phyloP scores from a whole-genome alignment of 2,113 vertebrate species.

The Otolemur garnettii region DNA sequence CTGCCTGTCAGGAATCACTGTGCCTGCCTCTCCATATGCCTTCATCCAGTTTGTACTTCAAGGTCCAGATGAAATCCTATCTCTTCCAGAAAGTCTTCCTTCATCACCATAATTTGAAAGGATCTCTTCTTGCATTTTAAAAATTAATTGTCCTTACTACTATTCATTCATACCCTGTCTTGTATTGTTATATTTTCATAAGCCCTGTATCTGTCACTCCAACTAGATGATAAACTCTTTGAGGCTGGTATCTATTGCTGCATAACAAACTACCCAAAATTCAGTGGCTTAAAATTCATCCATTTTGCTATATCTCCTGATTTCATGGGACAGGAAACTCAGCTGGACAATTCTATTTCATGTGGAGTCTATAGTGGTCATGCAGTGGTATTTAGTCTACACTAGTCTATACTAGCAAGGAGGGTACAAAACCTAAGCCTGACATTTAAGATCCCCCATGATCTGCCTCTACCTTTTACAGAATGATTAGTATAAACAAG shows the following conservation, averaged over 20 bases:
- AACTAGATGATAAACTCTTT: not conserved
- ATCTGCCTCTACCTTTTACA: not conserved
- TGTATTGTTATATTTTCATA: not conserved
- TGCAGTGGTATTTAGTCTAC: not conserved
- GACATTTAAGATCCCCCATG: not conserved
- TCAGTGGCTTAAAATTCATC: constrained; percentile 21
- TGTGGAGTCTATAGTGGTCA: not conserved
- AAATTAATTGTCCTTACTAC: not conserved
- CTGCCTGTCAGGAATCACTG: not conserved
- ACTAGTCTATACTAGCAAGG: too few species aligned
- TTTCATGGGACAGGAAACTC: not conserved
- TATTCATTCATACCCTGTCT: not conserved
- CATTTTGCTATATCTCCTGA: not conserved
- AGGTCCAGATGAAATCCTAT: not conserved
- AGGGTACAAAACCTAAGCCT: not conserved
- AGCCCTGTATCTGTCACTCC: not conserved
- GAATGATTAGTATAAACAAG: not conserved
- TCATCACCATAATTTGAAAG: not conserved
- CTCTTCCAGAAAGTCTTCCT: constrained; percentile 1
- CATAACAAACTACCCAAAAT: not conserved
- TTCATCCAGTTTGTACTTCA: not conserved
- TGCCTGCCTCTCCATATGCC: not conserved
- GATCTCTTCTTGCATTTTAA: not conserved
- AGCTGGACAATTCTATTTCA: not conserved
- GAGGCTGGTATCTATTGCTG: not conserved